Base-by-base conservation (phyloP, 2,888 invertebrate species). In the Embidobia sp. region DNA sequence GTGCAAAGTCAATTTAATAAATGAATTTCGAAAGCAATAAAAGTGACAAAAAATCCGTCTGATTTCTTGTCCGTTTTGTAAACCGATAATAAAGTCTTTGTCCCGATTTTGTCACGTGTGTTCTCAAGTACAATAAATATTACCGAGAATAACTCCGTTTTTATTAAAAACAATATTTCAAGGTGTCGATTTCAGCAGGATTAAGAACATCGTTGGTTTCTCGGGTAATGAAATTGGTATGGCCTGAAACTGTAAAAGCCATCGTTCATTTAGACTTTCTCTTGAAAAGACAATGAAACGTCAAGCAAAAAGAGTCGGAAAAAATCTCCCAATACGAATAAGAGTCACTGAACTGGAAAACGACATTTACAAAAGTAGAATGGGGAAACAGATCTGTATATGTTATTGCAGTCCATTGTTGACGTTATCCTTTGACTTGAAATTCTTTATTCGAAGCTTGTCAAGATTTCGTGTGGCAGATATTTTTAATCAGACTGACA, bases 141-240 rank as follows among this genome's bases (percentile, higher is more conserved):
- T 48, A 22, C 16, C 44, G 11, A 1, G 26, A 44, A 44, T 35
- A 37, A 37, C 3, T n/a, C 40, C 16, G 55, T 27, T 55, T 55
- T 37, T 55, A 55, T 55, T 55, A 55, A 55, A 55, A 55, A 55
- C 55, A 55, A 55, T 55, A 55, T 55, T 40, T 55, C 27, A 55
- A 55, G 16, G 37, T 40, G 55, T 55, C 55, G 55, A 55, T 57
- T 57, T 42, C 19, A 7, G 16, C 13, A 18, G 57, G 11, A 57
- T 57, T 57, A 57, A 31, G 42, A 42, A 16, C 29, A 29, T 19
- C 29, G 18, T 8, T 29, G 26, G 37, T 37, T 40, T 13, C 40
- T 18, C 22, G 15, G 13, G 16, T 35, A 55, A 55, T 55, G 27
- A 40, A 55, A 55, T 2, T 15, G 51, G 26, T 22, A 26, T 40